Evolutionary conservation across 2,888 invertebrate genomes (phyloP).

Genomic region (Acanthosepion esculentum): DNA sequence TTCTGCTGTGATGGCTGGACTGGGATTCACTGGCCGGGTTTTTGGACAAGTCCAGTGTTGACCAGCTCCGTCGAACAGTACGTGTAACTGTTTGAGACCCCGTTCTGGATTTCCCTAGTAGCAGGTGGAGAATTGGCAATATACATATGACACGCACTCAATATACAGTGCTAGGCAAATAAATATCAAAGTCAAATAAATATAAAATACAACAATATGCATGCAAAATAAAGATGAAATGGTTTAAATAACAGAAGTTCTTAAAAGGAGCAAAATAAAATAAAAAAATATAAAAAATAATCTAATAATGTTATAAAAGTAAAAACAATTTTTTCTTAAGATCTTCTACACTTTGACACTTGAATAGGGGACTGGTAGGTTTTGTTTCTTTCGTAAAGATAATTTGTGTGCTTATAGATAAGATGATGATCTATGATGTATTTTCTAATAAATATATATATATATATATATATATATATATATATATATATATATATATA

Average conservation of each 20-base stretch:
- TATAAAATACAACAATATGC: neutral
- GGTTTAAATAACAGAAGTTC: neutral
- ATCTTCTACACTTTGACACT: too few relatives aligned
- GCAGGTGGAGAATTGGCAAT: conserved; percentile 16
- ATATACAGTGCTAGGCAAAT: neutral
- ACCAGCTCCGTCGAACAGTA: conserved; percentile 47
- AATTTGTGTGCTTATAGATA: too few relatives aligned
- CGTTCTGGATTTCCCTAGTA: conserved; percentile 40
- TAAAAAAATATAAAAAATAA: too few relatives aligned
- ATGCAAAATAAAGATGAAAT: neutral
- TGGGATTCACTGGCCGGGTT: conserved; percentile 11
- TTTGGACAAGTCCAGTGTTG: conserved; percentile 42
- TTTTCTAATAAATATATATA: too few relatives aligned
- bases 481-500: too few relatives aligned
- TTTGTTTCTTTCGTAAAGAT: too few relatives aligned
- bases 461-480: too few relatives aligned
- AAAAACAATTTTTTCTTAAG: too few relatives aligned
- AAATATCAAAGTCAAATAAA: neutral
- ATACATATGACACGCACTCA: neutral
- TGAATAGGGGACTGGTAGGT: too few relatives aligned
- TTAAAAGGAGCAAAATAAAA: too few relatives aligned
- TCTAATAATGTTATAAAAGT: too few relatives aligned
- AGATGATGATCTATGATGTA: too few relatives aligned
- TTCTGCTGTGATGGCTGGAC: conserved; percentile 34
- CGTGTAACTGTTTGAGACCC: conserved; percentile 41